Evolutionary conservation across 2,888 invertebrate genomes (phyloP).

Genomic region (Drosophila glabriapex): DNA sequence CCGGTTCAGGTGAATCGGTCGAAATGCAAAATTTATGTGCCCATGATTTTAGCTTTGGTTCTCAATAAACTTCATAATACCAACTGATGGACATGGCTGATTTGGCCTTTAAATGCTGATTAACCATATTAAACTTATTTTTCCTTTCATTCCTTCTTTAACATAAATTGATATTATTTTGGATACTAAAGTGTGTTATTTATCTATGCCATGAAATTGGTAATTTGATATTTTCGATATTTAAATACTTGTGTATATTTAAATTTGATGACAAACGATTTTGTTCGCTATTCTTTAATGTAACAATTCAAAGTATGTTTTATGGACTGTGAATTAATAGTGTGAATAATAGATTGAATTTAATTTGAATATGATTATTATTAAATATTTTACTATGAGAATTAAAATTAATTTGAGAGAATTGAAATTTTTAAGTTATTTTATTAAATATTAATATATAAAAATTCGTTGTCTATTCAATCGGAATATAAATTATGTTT

Average conservation of each 20-base stretch:
- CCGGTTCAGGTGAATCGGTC: slow-evolving; percentile 19
- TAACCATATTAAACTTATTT: neutral
- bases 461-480: neutral
- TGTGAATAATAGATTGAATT: neutral
- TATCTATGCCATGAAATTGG: neutral
- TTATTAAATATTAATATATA: no score
- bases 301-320: neutral
- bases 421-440: no score
- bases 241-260: neutral
- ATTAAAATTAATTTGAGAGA: neutral
- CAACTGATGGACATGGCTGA: neutral
- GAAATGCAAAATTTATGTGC: slow-evolving; percentile 31
- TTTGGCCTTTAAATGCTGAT: slow-evolving; percentile 1
- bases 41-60: slow-evolving; percentile 14
- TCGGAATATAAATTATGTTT: neutral
- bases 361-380: neutral
- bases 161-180: neutral
- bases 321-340: neutral
- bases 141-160: neutral
- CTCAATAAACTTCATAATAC: slow-evolving; percentile 8
- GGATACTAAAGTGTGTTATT: neutral
- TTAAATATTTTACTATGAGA: neutral
- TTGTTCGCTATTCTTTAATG: neutral
- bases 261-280: neutral
- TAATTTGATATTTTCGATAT: neutral